Evolutionary conservation across 2,113 vertebrate genomes (phyloP), one percentile per base, ranked within the genome.

Genomic region (Caranx melampygus): DNA sequence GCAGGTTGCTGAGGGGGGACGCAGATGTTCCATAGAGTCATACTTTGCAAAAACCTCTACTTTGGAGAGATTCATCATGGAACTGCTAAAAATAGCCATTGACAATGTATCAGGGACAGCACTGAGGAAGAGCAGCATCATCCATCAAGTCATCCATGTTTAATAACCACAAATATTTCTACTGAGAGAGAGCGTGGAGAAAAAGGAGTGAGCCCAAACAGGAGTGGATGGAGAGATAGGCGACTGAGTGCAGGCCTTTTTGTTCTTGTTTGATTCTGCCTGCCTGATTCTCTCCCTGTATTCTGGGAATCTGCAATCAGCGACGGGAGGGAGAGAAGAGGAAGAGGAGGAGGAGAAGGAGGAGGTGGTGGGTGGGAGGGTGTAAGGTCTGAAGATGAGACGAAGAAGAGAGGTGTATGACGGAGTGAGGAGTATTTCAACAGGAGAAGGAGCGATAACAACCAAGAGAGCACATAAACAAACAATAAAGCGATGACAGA

Each of bases 401-500:
- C 69, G 37, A 21, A 51, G 37, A 21, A 51, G 47, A 47, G 55
- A 77, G 67, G 49, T 72, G 62, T 73, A 52, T 63, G 69, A 55
- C 18, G 70, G 69, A 72, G 52, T 52, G 44, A 35, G 37, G 59
- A 81, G 66, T 80, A 87, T 86, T 84, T 88, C 52, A 79, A 70
- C 72, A 59, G 67, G 44, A 75, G 45, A 75, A 44, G 58, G 45
- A 78, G 80, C 18, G 42, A 77, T 79, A 82, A 85, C 64, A 79
- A 63, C 70, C 37, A 3, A 52, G 76, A 67, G 44, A 69, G 77
- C 67, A 76, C 75, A 89, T 72, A 75, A 82, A 71, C 78, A 88
- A 82, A 84, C 77, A 90, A 85, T 81, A 86, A 78, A 79, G 79
- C 71, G 51, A 85, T 73, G 81, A 76, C 64, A 84, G 77, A 42